Percentiles rank a stretch among this genome's conserved stretches.
Conservation (phyloP, 1,140 invertebrate species). For the Orussus abietinus region DNA sequence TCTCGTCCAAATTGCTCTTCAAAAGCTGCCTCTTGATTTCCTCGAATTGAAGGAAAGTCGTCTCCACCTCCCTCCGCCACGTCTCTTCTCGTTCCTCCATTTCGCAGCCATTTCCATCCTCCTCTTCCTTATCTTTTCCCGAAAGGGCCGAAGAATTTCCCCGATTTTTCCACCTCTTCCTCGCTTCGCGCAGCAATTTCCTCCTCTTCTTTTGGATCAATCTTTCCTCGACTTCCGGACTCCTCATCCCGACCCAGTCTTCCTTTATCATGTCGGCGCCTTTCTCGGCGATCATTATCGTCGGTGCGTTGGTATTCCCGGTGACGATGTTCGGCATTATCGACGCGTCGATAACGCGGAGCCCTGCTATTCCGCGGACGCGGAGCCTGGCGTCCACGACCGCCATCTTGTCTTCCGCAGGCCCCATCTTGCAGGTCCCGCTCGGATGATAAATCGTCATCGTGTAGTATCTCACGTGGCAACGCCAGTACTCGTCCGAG, state of each 20-base stretch:
- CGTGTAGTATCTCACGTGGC: constrained; percentile 65
- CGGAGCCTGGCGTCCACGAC: constrained; percentile 60
- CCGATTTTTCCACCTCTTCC: no score
- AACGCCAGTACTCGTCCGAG: constrained; percentile 67
- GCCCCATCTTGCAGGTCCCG: constrained; percentile 54
- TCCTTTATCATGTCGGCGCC: constrained; percentile 65
- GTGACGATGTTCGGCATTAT: constrained; percentile 67
- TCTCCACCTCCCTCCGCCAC: constrained; percentile 10
- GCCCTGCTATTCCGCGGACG: constrained; percentile 57
- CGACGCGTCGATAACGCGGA: constrained; percentile 69
- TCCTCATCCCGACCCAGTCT: constrained; percentile 34
- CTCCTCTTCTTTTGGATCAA: background rate
- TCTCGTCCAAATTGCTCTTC: no score
- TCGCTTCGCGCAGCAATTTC: background rate
- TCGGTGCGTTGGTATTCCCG: constrained; percentile 69
- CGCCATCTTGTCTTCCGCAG: constrained; percentile 54
- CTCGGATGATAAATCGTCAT: constrained; percentile 67
- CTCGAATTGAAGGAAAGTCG: background rate
- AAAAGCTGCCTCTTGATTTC: constrained; percentile 4
- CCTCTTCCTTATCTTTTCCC: constrained; percentile 1
- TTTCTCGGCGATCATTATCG: constrained; percentile 69
- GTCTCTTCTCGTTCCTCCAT: background rate
- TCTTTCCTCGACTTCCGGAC: background rate
- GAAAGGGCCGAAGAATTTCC: no score
- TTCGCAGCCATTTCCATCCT: no score